Base-by-base conservation (phyloP, 2,797 vertebrate species). In the Spinus olivaceus region DNA sequence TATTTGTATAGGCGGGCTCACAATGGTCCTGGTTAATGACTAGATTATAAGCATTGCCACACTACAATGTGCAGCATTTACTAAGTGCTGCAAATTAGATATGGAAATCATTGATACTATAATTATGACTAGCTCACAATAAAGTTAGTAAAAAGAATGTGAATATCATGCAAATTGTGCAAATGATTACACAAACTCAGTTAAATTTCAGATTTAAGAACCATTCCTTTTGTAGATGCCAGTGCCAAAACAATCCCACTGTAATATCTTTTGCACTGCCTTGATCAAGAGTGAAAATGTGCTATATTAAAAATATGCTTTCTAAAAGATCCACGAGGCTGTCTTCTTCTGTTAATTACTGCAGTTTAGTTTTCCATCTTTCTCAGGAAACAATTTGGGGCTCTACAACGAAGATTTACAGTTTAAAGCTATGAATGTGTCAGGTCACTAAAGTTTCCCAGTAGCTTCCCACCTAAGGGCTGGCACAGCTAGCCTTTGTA, bases 341-440 rank as follows among this genome's bases (percentile, higher is more conserved):
- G 14, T 72, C 88, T 8, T 82, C 4, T 18, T 65, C 54, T 73
- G 33, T 59, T 93, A 95, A 95, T 86, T 89, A 49, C 33, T 91
- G 28, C 47, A 69, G 44, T 63, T 87, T 69, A 69, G 11, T 92
- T 94, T 88, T 56, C 30, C 19, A 85, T 89, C 56, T 87, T 87
- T 89, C 88, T 76, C 65, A 96, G 91, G 53, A 92, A 86, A 65
- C 37, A 72, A 41, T 22, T 93, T 90, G 44, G 53, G 61, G 28
- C 20, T 92, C 57, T 85, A 28, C 67, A 83, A 67, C 39, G 82
- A 89, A 81, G 65, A 72, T 78, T 85, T 81, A 54, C 35, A 76
- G 5, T 66, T 95, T 72, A 54, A 87, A 92, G 53, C 13, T 74
- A 32, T 51, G 33, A 72, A 17, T 72, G 37, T 92, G 23, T 66